Base-by-base conservation (phyloP, 2,888 invertebrate species). In the Stenoptilia bipunctidactyla region DNA sequence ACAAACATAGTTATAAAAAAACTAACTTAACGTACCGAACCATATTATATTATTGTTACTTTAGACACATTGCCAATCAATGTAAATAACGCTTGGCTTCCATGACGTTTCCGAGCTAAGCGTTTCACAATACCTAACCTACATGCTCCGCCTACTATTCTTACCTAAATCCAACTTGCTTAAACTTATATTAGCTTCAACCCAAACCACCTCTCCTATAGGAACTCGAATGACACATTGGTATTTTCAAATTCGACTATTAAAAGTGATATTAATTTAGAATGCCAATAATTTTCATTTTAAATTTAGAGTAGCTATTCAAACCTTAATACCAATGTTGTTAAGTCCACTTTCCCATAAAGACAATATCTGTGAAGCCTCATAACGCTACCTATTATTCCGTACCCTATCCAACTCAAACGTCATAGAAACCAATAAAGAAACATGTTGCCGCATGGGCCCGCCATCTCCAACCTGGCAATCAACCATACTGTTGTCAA, bases 401-500 rank as follows among this genome's bases (percentile, higher is more conserved):
- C 30, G 3, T n/a, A 30, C 9, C 30, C 30, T n/a, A 30, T 12
- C 30, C 8, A 20, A 5, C 20, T 5, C 8, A 9, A 37, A 20
- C 38, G 38, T 14, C 38, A 38, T 30, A 38, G 38, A 38, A 38
- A 38, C 38, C 14, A 30, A 4, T 8, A 38, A 38, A 38, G 12
- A 13, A 15, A 8, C 12, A 37, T 25, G 15, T n/a, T 13, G 13
- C 15, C 50, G 49, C 50, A 56, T 62, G 64, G 67, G 48, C 64
- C 67, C 52, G 67, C 66, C 66, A 67, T 55, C 52, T 41, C 42
- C 44, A 45, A 30, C 30, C 30, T 12, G 30, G 12, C 30, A 30
- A 30, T 20, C 8, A 20, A 20, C 20, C 30, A 30, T 9, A 45
- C 59, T 61, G 58, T 64, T 64, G 71, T 70, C 68, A 64, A 64